phyloP scores from a whole-genome alignment of 2,888 invertebrate genomes.

The Agrochola lota region DNA sequence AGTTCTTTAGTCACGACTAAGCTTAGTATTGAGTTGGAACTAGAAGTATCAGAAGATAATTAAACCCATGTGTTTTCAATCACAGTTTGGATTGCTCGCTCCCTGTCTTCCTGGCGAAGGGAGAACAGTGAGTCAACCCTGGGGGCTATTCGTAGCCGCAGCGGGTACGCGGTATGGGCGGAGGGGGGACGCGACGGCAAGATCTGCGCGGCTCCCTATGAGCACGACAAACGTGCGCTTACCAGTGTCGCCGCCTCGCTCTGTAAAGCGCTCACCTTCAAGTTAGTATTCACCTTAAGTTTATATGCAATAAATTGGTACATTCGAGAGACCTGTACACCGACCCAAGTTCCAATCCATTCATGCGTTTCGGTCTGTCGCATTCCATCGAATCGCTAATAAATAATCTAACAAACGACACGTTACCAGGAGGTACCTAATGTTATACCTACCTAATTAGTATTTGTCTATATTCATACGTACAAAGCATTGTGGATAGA shows the following conservation, averaged over 20 bases:
- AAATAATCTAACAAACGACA: conserved; percentile 24
- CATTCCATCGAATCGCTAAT: background rate
- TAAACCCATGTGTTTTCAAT: conserved; percentile 8
- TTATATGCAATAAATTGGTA: background rate
- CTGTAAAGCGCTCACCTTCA: conserved; percentile 94
- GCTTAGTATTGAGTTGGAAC: background rate
- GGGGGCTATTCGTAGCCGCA: conserved; percentile 92
- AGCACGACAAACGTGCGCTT: conserved; percentile 91
- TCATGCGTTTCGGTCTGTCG: background rate
- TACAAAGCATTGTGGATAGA: conserved; percentile 9
- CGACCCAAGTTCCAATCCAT: background rate
- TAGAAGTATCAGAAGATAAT: conserved; percentile 1
- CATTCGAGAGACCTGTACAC: background rate
- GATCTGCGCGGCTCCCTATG: conserved; percentile 95
- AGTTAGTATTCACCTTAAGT: conserved; percentile 85
- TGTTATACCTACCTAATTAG: background rate
- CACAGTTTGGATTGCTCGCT: conserved; percentile 94
- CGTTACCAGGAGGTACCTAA: background rate
- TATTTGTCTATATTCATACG: conserved; percentile 26
- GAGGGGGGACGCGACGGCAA: conserved; percentile 95
- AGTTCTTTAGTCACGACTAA: background rate
- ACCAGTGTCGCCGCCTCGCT: conserved; percentile 94
- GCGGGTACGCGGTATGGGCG: conserved; percentile 96
- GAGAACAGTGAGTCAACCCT: conserved; percentile 93
- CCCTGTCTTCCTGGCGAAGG: conserved; percentile 91